Base-by-base conservation (phyloP, 1,140 invertebrate genomes). In the Camponotus pennsylvanicus region DNA sequence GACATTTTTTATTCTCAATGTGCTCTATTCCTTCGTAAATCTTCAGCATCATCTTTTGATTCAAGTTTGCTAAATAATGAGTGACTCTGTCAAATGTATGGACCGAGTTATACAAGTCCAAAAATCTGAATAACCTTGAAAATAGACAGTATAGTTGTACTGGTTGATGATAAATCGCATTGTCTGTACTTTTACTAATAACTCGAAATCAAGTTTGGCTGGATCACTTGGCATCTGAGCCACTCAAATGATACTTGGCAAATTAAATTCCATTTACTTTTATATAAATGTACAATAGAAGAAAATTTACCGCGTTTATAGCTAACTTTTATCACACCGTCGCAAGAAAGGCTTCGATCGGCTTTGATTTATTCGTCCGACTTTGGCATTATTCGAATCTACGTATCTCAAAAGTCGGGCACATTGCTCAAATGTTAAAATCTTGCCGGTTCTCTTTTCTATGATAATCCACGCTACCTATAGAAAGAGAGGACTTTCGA, bases 401-500 rank as follows among this genome's bases (percentile, higher is more conserved):
- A 69, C 18, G 64, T 79, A 85, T 89, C 55, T 79, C 42, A 67
- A 61, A 76, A 86, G 64, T 57, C 57, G 45, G 75, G 11, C 45
- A 67, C 18, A 63, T 59, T 37, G 34, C 55, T 55, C 21, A 79
- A 88, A 57, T 84, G 86, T 40, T 70, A 49, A 61, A 66, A 59
- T 64, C 57, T 37, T 15, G 40, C 11, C 6, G 66, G 34, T 70
- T 84, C 78, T 85, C 73, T 70, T 85, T 80, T 80, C 57, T 71
- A 80, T 70, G 89, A 87, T 89, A 90, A 90, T 86, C 73, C 49
- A 9, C 42, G 42, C 13, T 61, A 34, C 11, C 32, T 45, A 66
- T 49, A 78, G 85, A 89, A 89, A 89, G 88, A 83, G 85, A 37
- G 27, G 59, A 83, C 42, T 89, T 89, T 89, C 69, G 87, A 82